Evolutionary conservation across 2,797 vertebrate species (phyloP), one percentile per base, ranked within the genome.

Genomic region (Arrhamphus sclerolepis): DNA sequence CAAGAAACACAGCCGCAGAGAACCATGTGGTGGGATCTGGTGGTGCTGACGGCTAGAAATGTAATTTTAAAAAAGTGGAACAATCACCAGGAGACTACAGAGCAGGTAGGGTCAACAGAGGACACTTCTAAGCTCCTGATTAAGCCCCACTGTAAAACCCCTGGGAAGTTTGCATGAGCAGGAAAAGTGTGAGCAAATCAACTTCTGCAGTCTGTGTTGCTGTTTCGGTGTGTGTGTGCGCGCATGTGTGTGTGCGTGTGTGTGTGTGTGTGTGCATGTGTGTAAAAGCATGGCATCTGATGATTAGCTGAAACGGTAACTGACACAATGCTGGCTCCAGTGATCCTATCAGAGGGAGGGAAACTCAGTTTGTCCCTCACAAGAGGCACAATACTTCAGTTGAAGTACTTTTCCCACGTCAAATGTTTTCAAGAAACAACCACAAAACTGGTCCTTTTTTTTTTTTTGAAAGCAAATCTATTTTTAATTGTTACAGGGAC

Each of bases 271-370:
- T 69, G 49, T 62, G 57, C 57, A 24, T 44, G 24, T 57, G 58
- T 31, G 50, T 51, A 20, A 54, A 47, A 61, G 65, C 0, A 21
- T 81, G 86, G 75, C 40, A 58, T 49, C 18, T 70, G 61, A 51
- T 78, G 91, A 92, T 92, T 91, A 92, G 81, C 56, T 42, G 49
- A 58, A 81, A 76, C 50, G 70, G 61, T 88, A 93, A 92, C 91
- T 80, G 91, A 89, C 88, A 89, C 71, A 62, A 46, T 60, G 53
- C 57, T 65, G 49, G 56, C 11, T n/a, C 9, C 41, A 24, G 28
- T 19, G 87, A 91, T 85, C n/a, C 61, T 85, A 90, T 92, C 91
- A 77, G 72, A 62, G 21, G 61, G 81, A 79, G 75, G 75, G 72
- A 82, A 78, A 65, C 22, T 66, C 62, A 34, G 31, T 13, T 11